Evolutionary conservation across 2,113 vertebrate genomes (phyloP), one percentile per base, ranked within the genome.

Genomic region (Triplophysa dalaica): DNA sequence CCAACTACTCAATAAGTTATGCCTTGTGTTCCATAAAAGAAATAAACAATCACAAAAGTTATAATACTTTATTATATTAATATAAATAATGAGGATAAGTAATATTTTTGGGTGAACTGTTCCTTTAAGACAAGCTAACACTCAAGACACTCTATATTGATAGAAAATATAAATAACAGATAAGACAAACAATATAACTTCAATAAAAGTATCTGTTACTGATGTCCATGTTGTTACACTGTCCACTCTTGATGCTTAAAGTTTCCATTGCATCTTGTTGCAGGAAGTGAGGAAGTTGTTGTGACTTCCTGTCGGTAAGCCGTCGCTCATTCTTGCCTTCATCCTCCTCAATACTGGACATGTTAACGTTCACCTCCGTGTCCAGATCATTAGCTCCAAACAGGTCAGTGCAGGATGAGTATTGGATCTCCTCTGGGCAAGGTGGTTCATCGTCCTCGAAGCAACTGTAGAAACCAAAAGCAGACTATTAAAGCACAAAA

Each of bases 381-480:
- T 92, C 89, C 70, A 91, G 75, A 70, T 90, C 84, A 4, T 45
- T 41, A 2, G 52, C 70, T 24, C 73, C 64, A 4, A 74, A 78
- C 1, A 14, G 9, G 1, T 87, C 91, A 84, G 85, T 87, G 69
- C 91, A 89, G 38, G 87, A 77, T 12, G 86, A 87, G 60, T 95
- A 97, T 87, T 97, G 94, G 0, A 97, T 93, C 79, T 96, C 93
- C 84, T 98, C 97, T 13, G 79, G 77, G 72, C 94, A 96, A 0
- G 92, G 91, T n/a, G 96, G 96, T 80, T 98, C 97, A 0, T 98
- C 97, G 0, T 97, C 96, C 48, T 91, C 90, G 48, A 90, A 92
- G 52, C 85, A 91, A 84, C 92, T 93, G 75, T 4, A 38, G 10
- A 29, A 38, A 38, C 6, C 6, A 38, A 38, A 38, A 7, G 0